Percentiles rank a stretch among this genome's conserved stretches.
These are phyloP conservation scores for Oreochromis aureus DNA, from an alignment of 2,113 vertebrate genomes.

Conservation along the genomic window DNA sequence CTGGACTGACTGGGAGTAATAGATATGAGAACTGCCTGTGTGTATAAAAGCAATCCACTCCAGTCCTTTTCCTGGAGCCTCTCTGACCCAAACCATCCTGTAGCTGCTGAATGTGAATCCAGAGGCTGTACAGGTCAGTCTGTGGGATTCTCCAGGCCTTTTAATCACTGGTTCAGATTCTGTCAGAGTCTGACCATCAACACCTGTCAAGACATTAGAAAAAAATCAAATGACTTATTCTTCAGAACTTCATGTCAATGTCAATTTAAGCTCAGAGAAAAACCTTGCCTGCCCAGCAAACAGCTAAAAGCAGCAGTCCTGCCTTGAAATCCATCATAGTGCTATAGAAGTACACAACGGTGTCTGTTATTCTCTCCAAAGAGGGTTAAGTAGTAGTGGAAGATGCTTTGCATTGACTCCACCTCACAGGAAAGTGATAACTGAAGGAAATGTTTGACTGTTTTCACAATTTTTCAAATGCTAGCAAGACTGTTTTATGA, in stretches of 20 bases:
- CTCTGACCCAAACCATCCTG: background rate
- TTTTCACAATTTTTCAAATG: background rate
- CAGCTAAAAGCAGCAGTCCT: background rate
- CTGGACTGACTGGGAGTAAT: background rate
- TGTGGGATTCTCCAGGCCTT: background rate
- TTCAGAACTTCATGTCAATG: background rate
- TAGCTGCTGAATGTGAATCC: background rate
- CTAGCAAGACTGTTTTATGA: accelerated
- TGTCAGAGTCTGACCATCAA: background rate
- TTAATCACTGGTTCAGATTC: background rate
- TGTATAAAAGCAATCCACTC: background rate
- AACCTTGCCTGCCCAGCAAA: background rate
- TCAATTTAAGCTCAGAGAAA: background rate
- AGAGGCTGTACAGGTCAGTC: background rate
- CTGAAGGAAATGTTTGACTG: background rate
- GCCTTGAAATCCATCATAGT: background rate
- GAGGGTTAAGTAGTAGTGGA: accelerated
- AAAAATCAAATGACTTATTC: background rate
- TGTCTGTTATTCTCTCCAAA: background rate
- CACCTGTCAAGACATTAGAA: background rate
- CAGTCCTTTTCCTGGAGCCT: background rate
- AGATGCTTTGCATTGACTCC: background rate
- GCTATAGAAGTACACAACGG: background rate
- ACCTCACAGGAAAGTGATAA: background rate
- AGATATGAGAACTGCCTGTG: background rate